Conservation (phyloP, 2,113 vertebrate genomes). For the Barnardius zonarius region DNA sequence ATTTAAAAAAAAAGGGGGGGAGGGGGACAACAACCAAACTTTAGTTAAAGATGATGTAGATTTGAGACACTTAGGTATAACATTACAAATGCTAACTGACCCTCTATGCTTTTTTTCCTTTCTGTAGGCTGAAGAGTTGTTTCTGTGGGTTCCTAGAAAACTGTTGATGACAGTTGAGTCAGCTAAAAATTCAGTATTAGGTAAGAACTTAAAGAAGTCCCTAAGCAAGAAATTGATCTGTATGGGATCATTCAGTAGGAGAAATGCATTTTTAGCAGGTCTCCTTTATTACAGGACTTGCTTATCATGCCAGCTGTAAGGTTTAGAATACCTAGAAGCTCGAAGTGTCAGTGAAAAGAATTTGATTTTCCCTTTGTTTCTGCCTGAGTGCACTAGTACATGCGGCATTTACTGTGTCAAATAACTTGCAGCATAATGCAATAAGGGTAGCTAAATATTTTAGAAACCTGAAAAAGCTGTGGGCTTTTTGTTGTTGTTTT, state of each 20-base stretch:
- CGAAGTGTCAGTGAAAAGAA: not conserved
- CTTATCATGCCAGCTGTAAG: not conserved
- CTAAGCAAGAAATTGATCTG: not conserved
- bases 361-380: conserved; percentile 7
- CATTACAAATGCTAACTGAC: not conserved
- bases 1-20: not conserved
- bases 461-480: not conserved
- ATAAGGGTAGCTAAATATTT: not conserved
- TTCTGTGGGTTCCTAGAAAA: conserved; percentile 96
- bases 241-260: not conserved
- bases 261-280: not conserved
- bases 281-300: not conserved
- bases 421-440: not conserved
- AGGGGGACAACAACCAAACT: not conserved
- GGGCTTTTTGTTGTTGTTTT: not conserved
- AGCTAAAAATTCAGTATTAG: conserved; percentile 91
- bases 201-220: conserved; percentile 76
- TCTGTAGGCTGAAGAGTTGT: conserved; percentile 91
- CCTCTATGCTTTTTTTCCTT: not conserved
- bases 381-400: not conserved
- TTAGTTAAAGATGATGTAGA: not conserved
- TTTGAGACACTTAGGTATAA: not conserved
- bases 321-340: not conserved
- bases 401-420: not conserved
- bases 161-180: conserved; percentile 97